Conservation (phyloP, 1,140 invertebrate genomes). For the Trichonephila clavipes region DNA sequence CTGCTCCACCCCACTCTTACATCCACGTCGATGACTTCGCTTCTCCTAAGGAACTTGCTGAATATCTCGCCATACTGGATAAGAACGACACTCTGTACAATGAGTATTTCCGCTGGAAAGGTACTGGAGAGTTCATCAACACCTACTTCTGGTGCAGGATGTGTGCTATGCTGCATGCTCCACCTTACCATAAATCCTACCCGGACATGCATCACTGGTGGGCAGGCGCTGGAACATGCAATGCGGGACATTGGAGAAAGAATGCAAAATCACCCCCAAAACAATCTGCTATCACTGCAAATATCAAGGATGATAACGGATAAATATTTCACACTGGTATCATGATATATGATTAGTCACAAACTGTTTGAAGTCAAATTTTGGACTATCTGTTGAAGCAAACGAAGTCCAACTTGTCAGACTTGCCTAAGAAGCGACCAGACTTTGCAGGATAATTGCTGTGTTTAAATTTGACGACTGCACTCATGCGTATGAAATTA, state of each 20-base stretch:
- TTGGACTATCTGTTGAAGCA: neutral
- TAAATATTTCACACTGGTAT: neutral
- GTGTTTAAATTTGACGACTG: neutral
- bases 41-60: conserved; percentile 90
- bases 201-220: conserved; percentile 82
- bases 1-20: conserved; percentile 92
- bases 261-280: neutral
- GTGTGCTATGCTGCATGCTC: conserved; percentile 93
- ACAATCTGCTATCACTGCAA: neutral
- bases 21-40: conserved; percentile 97
- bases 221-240: conserved; percentile 77
- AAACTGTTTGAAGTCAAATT: neutral
- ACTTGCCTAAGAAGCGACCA: neutral
- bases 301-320: conserved; percentile 68
- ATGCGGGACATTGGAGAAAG: conserved; percentile 56
- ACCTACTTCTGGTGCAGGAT: conserved; percentile 97
- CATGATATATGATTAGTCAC: neutral
- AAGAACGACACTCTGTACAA: conserved; percentile 93
- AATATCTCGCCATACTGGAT: conserved; percentile 91
- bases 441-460: neutral
- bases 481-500: neutral
- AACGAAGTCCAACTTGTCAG: neutral
- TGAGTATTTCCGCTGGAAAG: conserved; percentile 94
- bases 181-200: conserved; percentile 82
- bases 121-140: conserved; percentile 95